phyloP scores from a whole-genome alignment of 1,140 invertebrate genomes.

The Drosophila insularis region DNA sequence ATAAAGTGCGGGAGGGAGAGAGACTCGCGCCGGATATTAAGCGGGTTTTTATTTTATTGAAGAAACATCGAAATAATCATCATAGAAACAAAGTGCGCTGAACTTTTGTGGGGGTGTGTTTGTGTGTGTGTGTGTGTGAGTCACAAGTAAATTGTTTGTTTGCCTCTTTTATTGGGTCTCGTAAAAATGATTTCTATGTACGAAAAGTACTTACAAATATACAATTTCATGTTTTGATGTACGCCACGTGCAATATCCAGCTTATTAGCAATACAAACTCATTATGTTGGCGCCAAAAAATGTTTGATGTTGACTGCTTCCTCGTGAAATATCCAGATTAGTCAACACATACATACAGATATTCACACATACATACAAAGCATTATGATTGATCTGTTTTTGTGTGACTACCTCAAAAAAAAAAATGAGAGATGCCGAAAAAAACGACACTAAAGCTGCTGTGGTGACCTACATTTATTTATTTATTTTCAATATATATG shows the following conservation, averaged over 20 bases:
- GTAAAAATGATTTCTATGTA: conserved; percentile 34
- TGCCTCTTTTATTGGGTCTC: conserved; percentile 49
- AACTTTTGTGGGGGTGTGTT: conserved; percentile 31
- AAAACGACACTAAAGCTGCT: conserved; percentile 15
- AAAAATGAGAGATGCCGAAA: neutral
- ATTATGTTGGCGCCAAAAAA: conserved; percentile 30
- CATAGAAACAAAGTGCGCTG: conserved; percentile 38
- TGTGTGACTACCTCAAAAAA: conserved; percentile 12
- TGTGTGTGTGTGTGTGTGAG: conserved; percentile 7
- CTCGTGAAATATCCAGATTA: conserved; percentile 20
- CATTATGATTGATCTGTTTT: conserved; percentile 63
- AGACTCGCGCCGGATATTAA: conserved; percentile 4
- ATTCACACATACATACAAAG: neutral
- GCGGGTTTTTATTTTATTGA: conserved; percentile 10
- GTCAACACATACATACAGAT: neutral
- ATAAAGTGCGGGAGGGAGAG: neutral
- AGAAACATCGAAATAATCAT: conserved; percentile 4
- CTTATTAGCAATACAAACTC: conserved; percentile 28
- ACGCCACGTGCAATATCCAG: conserved; percentile 47
- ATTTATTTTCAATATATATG: conserved; percentile 71
- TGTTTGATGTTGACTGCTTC: conserved; percentile 8
- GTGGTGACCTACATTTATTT: conserved; percentile 63
- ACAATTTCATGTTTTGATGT: conserved; percentile 34
- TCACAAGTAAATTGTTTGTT: conserved; percentile 46
- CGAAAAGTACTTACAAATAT: conserved; percentile 10